Evolutionary conservation across 2,113 vertebrate species (phyloP), one percentile per base, ranked within the genome.

Genomic region (Sinocyclocheilus grahami): DNA sequence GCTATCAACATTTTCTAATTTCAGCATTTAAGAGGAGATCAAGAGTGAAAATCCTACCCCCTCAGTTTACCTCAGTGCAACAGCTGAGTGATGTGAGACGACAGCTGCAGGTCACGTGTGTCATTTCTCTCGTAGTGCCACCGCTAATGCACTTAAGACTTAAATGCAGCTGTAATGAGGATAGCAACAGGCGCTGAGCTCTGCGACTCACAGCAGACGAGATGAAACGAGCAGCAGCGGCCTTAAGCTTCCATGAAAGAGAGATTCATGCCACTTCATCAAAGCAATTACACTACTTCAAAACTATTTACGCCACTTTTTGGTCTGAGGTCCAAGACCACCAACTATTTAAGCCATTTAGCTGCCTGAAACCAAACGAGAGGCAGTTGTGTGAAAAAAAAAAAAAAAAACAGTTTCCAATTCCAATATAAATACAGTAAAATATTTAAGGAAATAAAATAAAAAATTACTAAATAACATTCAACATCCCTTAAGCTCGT

Each of bases 1-100:
- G 84, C 90, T 86, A 93, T 94, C 93, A 92, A 83, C 91, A 90
- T 92, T 91, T 93, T 94, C 83, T 90, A 88, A 90, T 93, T 93
- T 92, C 79, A 71, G 86, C 77, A 42, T 82, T 69, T 86, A 48
- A 75, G 78, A 85, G 39, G 4, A 58, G 51, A 91, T 90, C 84
- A 27, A 82, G 18, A 27, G 22, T 69, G 48, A 51, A 87, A 62
- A 33, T 58, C 16, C 55, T 11, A n/a, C 12, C 58, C 2, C 60
- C 65, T 87, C 75, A 37, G 55, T 87, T 91, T 85, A 88, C 90
- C 62, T 85, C 85, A 33, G 58, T 3, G 62, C 48, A 86, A 89
- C 86, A 92, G 91, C 90, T 90, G 89, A 93, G 86, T 83, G 86
- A 91, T 83, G 89, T 91, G 89, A 90, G 84, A 85, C 83, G 60